Percentiles rank a stretch among this genome's conserved stretches.
phyloP scores from a whole-genome alignment of 2,113 vertebrate genomes.

The Pungitius pungitius region DNA sequence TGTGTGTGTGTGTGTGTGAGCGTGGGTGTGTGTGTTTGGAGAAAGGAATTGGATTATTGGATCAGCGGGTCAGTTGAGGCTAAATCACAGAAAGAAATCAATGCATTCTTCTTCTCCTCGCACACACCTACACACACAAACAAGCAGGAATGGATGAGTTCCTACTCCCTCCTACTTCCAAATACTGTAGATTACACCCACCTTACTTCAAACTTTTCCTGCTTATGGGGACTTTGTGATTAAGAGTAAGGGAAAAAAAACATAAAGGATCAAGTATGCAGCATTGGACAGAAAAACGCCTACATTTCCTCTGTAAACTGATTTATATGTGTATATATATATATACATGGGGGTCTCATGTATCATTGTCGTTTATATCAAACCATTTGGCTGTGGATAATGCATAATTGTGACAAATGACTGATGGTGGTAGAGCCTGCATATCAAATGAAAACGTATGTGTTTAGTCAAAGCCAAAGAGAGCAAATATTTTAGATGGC shows the following conservation, averaged over 20 bases:
- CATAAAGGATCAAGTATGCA: constrained; percentile 25
- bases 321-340: not conserved
- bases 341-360: constrained; percentile 38
- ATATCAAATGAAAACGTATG: constrained; percentile 64
- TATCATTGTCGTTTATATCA: constrained; percentile 63
- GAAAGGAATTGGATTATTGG: constrained; percentile 36
- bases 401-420: constrained; percentile 75
- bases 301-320: not conserved
- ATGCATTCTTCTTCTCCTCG: constrained; percentile 5
- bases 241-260: constrained; percentile 28
- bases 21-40: constrained; percentile 4
- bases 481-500: constrained; percentile 37
- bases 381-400: constrained; percentile 53
- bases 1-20: not conserved
- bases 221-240: constrained; percentile 21
- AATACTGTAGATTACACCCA: constrained; percentile 48
- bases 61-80: constrained; percentile 54
- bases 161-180: constrained; percentile 63
- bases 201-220: constrained; percentile 40
- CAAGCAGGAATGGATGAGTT: constrained; percentile 34
- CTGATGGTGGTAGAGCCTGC: constrained; percentile 59
- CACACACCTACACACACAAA: constrained; percentile 12
- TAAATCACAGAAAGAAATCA: constrained; percentile 48
- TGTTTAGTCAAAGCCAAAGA: constrained; percentile 62
- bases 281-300: constrained; percentile 2